phyloP scores from a whole-genome alignment of 1,140 invertebrate species.

The Anastatus disparis region DNA sequence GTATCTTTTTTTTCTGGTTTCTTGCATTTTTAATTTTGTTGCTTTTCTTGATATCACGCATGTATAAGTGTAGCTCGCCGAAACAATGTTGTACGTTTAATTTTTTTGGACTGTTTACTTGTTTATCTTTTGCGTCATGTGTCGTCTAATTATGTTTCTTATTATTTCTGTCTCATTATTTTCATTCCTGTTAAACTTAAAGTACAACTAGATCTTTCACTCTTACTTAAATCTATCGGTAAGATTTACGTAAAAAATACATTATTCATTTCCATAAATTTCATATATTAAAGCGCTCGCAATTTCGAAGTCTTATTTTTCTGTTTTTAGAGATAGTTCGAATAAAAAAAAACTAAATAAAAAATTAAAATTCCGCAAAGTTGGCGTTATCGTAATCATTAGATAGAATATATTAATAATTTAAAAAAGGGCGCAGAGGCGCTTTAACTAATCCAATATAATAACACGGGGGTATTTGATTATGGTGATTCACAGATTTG shows the following conservation, averaged over 20 bases:
- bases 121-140: not conserved
- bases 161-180: no score
- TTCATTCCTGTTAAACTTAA: slow-evolving; percentile 36
- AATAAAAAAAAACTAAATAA: no score
- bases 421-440: no score
- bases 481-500: slow-evolving; percentile 27
- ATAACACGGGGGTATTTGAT: slow-evolving; percentile 35
- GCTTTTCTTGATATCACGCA: not conserved
- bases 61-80: not conserved
- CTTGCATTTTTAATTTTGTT: slow-evolving; percentile 7
- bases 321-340: no score
- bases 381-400: slow-evolving; percentile 13
- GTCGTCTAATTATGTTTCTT: slow-evolving; percentile 19
- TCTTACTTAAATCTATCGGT: not conserved
- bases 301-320: slow-evolving; percentile 1
- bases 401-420: slow-evolving; percentile 21
- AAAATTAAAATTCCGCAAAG: slow-evolving; percentile 11
- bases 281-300: not conserved
- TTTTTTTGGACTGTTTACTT: slow-evolving; percentile 7
- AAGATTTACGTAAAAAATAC: not conserved
- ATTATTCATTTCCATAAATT: no score
- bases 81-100: no score
- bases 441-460: slow-evolving; percentile 32
- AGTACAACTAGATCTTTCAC: slow-evolving; percentile 28
- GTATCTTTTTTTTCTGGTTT: not conserved